Conservation (phyloP, 1,140 invertebrate genomes). For the Drosophila kanapiae region DNA sequence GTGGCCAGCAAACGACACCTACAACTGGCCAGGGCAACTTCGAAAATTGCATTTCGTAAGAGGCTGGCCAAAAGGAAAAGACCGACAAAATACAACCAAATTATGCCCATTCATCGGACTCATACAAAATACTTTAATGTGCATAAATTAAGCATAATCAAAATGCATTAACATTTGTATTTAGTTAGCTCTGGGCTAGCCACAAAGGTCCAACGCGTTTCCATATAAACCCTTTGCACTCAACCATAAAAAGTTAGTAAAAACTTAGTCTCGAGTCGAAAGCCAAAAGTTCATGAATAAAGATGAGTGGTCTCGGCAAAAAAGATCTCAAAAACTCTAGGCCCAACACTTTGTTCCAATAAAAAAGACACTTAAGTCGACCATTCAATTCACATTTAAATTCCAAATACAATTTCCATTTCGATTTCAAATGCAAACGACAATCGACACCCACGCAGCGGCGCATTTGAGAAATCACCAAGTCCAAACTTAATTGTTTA, state of each 20-base stretch:
- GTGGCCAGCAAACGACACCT: constrained; percentile 65
- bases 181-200: constrained; percentile 59
- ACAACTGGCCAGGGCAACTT: constrained; percentile 54
- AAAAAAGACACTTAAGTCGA: constrained; percentile 46
- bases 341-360: constrained; percentile 56
- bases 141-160: constrained; percentile 80
- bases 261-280: constrained; percentile 6
- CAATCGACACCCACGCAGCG: constrained; percentile 62
- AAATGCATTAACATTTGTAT: constrained; percentile 78
- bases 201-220: no score
- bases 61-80: constrained; percentile 25
- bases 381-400: constrained; percentile 36
- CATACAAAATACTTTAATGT: constrained; percentile 39
- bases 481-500: constrained; percentile 74
- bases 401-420: constrained; percentile 50
- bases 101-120: constrained; percentile 64
- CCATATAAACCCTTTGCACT: constrained; percentile 15
- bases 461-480: constrained; percentile 34
- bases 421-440: constrained; percentile 50
- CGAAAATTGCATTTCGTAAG: constrained; percentile 68
- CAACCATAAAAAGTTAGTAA: constrained; percentile 24
- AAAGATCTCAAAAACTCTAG: constrained; percentile 35
- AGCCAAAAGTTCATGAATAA: constrained; percentile 63
- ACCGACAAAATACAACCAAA: constrained; percentile 34
- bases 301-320: constrained; percentile 43